Conservation (phyloP, 2,113 vertebrate genomes). For the Capricornis sumatraensis region DNA sequence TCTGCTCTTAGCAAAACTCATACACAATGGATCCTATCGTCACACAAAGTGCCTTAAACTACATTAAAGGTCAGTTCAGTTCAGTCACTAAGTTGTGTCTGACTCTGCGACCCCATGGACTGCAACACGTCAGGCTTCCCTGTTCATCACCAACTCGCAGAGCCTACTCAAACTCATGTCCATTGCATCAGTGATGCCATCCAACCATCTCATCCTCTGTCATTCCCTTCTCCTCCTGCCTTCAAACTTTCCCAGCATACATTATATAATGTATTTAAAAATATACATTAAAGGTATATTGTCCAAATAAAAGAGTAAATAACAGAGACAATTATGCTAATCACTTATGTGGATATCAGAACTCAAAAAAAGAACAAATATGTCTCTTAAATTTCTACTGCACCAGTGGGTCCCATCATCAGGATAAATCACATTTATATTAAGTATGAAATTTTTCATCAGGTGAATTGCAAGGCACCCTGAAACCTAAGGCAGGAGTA, state of each 20-base stretch:
- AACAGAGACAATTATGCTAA: background rate
- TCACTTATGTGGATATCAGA: background rate
- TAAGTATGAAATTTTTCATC: background rate
- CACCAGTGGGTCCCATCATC: background rate
- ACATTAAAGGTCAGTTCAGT: background rate
- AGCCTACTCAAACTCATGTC: background rate
- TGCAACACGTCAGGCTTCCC: background rate
- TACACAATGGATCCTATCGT: background rate
- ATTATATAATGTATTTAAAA: background rate
- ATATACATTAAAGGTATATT: background rate
- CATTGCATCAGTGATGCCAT: background rate
- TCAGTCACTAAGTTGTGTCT: background rate
- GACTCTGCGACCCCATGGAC: background rate
- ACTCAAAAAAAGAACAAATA: background rate
- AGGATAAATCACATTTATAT: background rate
- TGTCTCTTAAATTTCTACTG: background rate
- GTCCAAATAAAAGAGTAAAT: background rate
- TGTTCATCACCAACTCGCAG: background rate
- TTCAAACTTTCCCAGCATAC: too few species aligned
- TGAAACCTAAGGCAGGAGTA: background rate
- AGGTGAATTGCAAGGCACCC: background rate
- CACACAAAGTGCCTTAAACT: background rate
- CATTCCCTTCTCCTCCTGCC: background rate
- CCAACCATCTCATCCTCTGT: background rate
- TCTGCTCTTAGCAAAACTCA: background rate